These are phyloP conservation scores for Drosophila orena DNA, from an alignment of 1,140 invertebrate genomes.

Conservation along the genomic window DNA sequence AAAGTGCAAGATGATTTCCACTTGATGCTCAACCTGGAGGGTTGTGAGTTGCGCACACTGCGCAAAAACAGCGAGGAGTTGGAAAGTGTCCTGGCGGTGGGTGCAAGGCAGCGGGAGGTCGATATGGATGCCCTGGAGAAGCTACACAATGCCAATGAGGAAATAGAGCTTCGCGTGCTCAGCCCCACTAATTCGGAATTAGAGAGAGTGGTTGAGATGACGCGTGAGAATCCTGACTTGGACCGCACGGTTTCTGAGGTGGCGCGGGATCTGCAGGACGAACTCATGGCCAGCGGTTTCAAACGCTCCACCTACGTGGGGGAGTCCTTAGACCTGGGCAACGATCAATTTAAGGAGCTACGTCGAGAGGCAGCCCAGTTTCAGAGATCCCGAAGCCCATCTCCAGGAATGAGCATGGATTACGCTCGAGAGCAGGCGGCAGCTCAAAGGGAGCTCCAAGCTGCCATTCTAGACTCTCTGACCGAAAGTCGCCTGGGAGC, in stretches of 20 bases:
- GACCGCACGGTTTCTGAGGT: slow-evolving; percentile 69
- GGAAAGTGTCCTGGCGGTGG: slow-evolving; percentile 43
- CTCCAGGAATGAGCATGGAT: slow-evolving; percentile 34
- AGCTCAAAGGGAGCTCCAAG: slow-evolving; percentile 63
- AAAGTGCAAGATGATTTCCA: slow-evolving; percentile 51
- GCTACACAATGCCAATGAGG: slow-evolving; percentile 62
- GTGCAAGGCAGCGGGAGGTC: slow-evolving; percentile 39
- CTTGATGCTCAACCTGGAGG: slow-evolving; percentile 66
- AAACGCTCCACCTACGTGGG: slow-evolving; percentile 82
- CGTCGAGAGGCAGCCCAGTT: slow-evolving; percentile 47
- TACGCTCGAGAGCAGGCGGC: slow-evolving; percentile 36
- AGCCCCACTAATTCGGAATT: slow-evolving; percentile 48
- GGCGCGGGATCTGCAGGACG: slow-evolving; percentile 65
- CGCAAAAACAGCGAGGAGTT: slow-evolving; percentile 55
- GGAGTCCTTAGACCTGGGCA: slow-evolving; percentile 67
- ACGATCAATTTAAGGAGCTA: slow-evolving; percentile 49
- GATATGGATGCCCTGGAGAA: slow-evolving; percentile 62
- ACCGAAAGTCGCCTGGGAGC: slow-evolving; percentile 63
- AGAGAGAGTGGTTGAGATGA: slow-evolving; percentile 22
- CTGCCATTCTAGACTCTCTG: slow-evolving; percentile 63
- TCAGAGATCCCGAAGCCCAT: slow-evolving; percentile 57
- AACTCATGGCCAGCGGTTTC: slow-evolving; percentile 62
- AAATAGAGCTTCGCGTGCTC: slow-evolving; percentile 62
- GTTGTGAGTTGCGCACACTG: slow-evolving; percentile 46
- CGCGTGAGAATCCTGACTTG: slow-evolving; percentile 40